These are phyloP conservation scores for Melanchra persicariae DNA, from an alignment of 2,888 invertebrate genomes.

Conservation along the genomic window DNA sequence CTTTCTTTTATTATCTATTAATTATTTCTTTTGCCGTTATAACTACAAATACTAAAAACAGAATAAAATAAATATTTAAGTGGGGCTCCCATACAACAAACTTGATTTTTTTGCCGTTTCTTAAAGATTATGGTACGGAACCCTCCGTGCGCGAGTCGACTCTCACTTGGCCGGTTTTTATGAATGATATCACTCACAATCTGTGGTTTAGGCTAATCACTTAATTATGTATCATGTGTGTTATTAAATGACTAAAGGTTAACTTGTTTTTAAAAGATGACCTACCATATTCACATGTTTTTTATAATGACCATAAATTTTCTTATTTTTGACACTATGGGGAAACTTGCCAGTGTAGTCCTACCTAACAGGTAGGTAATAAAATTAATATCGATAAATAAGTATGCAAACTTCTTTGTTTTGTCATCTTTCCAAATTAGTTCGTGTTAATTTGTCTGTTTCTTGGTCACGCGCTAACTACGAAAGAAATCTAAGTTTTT, in stretches of 20 bases:
- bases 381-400: slow-evolving; percentile 29
- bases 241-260: neutral
- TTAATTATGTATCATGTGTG: neutral
- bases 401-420: slow-evolving; percentile 17
- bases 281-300: neutral
- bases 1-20: too few relatives aligned
- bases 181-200: neutral
- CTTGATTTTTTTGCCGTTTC: too few relatives aligned
- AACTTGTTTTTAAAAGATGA: slow-evolving; percentile 13
- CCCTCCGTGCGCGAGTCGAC: too few relatives aligned
- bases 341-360: neutral
- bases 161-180: too few relatives aligned
- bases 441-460: neutral
- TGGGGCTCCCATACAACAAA: too few relatives aligned
- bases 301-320: neutral
- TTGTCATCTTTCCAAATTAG: slow-evolving; percentile 33
- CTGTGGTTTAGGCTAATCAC: neutral
- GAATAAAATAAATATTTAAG: too few relatives aligned
- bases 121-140: too few relatives aligned
- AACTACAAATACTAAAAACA: too few relatives aligned
- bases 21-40: too few relatives aligned
- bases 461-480: neutral
- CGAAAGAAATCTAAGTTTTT: too few relatives aligned
- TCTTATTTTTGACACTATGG: slow-evolving; percentile 15
- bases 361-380: slow-evolving; percentile 31